A percentile compares a stretch with the other conserved stretches of the same genome.
Evolutionary conservation across 1,140 invertebrate genomes (phyloP).

Genomic region (Drosophila parabipectinata): DNA sequence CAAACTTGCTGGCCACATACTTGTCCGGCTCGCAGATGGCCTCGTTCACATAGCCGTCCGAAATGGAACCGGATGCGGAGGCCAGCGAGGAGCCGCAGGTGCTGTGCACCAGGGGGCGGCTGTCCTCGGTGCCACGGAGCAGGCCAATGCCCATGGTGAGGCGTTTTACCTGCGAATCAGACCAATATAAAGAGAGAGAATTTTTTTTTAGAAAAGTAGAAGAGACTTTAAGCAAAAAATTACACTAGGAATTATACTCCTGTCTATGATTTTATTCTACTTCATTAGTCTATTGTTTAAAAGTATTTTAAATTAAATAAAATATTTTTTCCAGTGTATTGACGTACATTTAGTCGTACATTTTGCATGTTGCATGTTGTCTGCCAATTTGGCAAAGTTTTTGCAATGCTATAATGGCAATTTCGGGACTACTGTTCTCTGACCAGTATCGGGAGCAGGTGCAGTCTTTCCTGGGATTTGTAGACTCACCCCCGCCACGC

Average conservation of each 20-base stretch:
- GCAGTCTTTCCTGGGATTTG: constrained; percentile 35
- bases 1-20: constrained; percentile 83
- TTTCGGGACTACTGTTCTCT: constrained; percentile 39
- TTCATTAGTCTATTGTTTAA: background rate
- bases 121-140: constrained; percentile 85
- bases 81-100: constrained; percentile 85
- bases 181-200: constrained; percentile 7
- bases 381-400: constrained; percentile 68
- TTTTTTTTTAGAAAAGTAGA: background rate
- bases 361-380: constrained; percentile 57
- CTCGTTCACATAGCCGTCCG: constrained; percentile 92
- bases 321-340: constrained; percentile 4
- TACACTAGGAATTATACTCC: too few relatives aligned
- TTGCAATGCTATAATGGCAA: constrained; percentile 65
- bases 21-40: constrained; percentile 86
- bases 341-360: constrained; percentile 15
- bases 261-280: too few relatives aligned
- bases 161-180: constrained; percentile 74
- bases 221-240: too few relatives aligned
- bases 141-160: constrained; percentile 83
- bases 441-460: constrained; percentile 52
- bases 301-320: background rate
- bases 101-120: constrained; percentile 86
- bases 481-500: background rate
- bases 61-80: constrained; percentile 84